Evolutionary conservation across 2,888 invertebrate species (phyloP).

Genomic region (Micoletzkya japonica): DNA sequence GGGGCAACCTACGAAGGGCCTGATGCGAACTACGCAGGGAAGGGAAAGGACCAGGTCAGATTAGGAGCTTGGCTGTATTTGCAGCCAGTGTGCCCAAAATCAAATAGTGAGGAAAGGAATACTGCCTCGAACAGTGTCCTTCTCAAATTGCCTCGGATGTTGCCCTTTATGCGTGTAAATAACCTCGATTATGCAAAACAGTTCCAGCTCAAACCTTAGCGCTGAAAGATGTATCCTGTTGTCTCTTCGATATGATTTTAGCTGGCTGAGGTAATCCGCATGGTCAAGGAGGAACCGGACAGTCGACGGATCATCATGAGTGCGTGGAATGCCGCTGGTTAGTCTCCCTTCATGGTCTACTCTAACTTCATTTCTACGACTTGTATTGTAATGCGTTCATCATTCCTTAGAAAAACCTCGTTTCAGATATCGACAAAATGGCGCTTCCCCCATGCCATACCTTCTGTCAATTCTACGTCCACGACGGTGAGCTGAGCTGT

Average conservation of each 20-base stretch:
- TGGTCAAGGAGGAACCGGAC: constrained; percentile 78
- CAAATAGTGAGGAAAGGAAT: neutral
- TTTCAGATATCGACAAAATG: constrained; percentile 74
- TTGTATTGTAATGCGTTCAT: neutral
- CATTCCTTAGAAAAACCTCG: neutral
- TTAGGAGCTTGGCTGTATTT: neutral
- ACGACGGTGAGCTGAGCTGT: constrained; percentile 80
- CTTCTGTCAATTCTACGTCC: constrained; percentile 89
- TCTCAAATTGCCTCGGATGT: too few relatives aligned
- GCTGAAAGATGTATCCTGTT: too few relatives aligned
- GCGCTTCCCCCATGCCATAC: constrained; percentile 96
- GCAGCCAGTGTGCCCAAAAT: too few relatives aligned
- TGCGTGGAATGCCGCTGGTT: constrained; percentile 85
- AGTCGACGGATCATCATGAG: constrained; percentile 88
- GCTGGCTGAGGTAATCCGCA: constrained; percentile 77
- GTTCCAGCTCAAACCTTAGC: too few relatives aligned
- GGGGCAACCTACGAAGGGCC: constrained; percentile 86
- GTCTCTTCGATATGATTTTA: constrained; percentile 64
- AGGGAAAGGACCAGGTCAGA: constrained; percentile 23
- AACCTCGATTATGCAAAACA: too few relatives aligned
- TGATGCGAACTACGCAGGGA: constrained; percentile 75
- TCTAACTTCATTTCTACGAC: too few relatives aligned
- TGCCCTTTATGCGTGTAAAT: too few relatives aligned
- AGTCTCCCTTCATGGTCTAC: too few relatives aligned
- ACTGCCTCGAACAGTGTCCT: too few relatives aligned